phyloP scores from a whole-genome alignment of 2,797 vertebrate species.

The Buceros bicornis region DNA sequence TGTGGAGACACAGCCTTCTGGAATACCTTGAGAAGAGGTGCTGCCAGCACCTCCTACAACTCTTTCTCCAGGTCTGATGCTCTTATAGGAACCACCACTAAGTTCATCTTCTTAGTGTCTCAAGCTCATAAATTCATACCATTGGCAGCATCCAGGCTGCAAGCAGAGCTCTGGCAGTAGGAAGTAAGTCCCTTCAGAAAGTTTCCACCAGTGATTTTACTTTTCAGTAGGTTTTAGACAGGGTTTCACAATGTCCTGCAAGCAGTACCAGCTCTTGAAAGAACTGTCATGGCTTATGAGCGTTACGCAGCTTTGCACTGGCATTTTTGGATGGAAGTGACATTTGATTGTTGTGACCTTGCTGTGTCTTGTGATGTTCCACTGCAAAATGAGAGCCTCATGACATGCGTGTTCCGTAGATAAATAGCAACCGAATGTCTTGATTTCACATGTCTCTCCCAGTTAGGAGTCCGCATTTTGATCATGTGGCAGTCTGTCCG shows the following conservation, averaged over 20 bases:
- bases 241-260: neutral
- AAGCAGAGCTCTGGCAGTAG: neutral
- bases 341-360: conserved; percentile 58
- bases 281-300: conserved; percentile 23
- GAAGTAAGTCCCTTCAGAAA: neutral
- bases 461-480: neutral
- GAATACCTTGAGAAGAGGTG: neutral
- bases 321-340: conserved; percentile 40
- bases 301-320: neutral
- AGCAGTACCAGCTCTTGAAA: neutral
- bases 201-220: neutral
- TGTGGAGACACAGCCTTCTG: neutral
- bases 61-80: neutral
- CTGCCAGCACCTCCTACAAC: neutral
- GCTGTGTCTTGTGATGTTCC: conserved; percentile 32
- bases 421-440: conserved; percentile 20
- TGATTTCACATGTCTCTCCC: conserved; percentile 15
- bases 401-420: neutral
- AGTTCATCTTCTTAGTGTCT: neutral
- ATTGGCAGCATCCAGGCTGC: neutral
- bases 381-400: neutral
- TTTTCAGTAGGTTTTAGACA: neutral
- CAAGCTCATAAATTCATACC: neutral
- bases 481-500: neutral
- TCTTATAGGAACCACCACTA: neutral